These are phyloP conservation scores for Mimas tiliae DNA, from an alignment of 2,888 invertebrate species.

Conservation along the genomic window DNA sequence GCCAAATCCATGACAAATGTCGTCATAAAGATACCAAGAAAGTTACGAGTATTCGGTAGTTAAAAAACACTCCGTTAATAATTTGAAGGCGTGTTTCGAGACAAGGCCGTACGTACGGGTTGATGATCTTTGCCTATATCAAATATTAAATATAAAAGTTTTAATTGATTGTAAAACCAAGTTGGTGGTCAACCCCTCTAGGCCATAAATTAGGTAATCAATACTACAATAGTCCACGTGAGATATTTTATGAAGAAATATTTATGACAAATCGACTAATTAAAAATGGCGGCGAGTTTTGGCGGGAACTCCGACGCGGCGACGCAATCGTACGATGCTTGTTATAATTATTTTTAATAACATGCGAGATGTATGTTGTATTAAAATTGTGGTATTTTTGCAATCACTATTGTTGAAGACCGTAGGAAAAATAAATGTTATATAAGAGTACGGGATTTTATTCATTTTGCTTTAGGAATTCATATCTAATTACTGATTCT, in stretches of 20 bases:
- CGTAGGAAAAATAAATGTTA: too few species aligned
- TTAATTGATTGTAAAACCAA: neutral
- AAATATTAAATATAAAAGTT: constrained; percentile 35
- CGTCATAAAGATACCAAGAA: neutral
- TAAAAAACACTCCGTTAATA: constrained; percentile 13
- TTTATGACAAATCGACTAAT: neutral
- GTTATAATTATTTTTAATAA: too few species aligned
- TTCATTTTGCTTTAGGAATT: too few species aligned
- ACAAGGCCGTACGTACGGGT: constrained; percentile 22
- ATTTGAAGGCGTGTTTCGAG: constrained; percentile 4
- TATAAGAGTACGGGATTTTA: too few species aligned
- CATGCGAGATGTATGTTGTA: too few species aligned
- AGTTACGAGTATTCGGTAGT: constrained; percentile 15
- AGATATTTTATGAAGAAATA: neutral
- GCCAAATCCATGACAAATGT: constrained; percentile 1
- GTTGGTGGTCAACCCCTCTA: neutral
- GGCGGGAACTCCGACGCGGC: neutral
- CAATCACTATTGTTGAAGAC: too few species aligned
- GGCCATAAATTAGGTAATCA: neutral
- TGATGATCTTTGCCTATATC: constrained; percentile 23
- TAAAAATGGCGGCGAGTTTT: neutral
- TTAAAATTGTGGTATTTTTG: too few species aligned
- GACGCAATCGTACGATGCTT: neutral
- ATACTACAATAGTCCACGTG: neutral
- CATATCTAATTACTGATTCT: too few species aligned